Conservation (phyloP, 2,797 vertebrate genomes). For the Cyprinodon diabolis region DNA sequence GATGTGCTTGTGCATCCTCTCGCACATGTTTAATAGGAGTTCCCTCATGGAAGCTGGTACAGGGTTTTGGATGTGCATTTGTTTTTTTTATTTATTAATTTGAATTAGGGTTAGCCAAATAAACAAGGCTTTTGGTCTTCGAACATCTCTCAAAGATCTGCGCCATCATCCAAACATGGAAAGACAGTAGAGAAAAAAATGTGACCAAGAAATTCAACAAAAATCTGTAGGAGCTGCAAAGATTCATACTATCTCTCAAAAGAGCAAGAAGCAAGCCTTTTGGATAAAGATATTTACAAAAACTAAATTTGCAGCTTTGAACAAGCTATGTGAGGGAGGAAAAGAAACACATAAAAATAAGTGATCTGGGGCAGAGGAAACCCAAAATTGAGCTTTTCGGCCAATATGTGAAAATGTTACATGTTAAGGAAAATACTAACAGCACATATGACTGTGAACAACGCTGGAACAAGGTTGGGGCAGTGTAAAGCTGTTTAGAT, state of each 20-base stretch:
- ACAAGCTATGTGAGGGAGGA: not conserved
- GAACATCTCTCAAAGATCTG: not conserved
- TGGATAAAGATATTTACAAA: not conserved
- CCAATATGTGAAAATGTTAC: not conserved
- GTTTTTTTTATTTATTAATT: too few species aligned
- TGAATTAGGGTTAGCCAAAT: too few species aligned
- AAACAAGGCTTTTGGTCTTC: not conserved
- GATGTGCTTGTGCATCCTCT: too few species aligned
- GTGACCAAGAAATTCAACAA: not conserved
- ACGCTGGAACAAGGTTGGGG: not conserved
- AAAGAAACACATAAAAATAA: not conserved
- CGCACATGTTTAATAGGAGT: too few species aligned
- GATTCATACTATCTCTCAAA: not conserved
- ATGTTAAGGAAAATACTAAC: not conserved
- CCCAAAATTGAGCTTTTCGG: not conserved
- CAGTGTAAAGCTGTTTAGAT: not conserved
- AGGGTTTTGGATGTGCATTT: too few species aligned
- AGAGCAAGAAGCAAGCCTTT: not conserved
- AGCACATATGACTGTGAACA: not conserved
- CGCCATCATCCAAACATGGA: not conserved
- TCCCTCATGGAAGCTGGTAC: too few species aligned
- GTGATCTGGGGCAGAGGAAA: not conserved
- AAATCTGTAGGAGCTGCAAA: not conserved
- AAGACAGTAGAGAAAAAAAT: not conserved
- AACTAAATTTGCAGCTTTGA: not conserved